These are phyloP conservation scores for Escarpia spicata DNA, from an alignment of 2,888 invertebrate genomes.

Conservation along the genomic window DNA sequence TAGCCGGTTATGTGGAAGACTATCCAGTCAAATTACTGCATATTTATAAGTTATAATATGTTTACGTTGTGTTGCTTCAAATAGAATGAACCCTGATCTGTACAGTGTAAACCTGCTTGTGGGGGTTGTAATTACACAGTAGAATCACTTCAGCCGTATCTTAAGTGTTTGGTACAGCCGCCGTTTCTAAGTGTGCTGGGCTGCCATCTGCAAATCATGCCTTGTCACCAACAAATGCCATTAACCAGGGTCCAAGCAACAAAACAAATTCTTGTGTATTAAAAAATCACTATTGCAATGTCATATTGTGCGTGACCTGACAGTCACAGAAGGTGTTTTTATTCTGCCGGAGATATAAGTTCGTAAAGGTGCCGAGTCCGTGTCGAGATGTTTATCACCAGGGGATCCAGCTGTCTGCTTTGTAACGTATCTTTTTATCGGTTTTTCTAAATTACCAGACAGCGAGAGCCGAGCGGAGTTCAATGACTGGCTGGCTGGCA, in stretches of 20 bases:
- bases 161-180: background rate
- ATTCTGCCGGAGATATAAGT: background rate
- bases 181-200: too few species aligned
- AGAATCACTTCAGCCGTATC: background rate
- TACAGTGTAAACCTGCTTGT: background rate
- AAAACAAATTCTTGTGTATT: background rate
- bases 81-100: background rate
- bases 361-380: background rate
- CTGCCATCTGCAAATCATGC: background rate
- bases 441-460: constrained; percentile 14
- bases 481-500: background rate
- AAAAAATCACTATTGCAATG: background rate
- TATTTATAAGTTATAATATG: too few species aligned
- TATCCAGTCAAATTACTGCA: background rate
- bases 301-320: background rate
- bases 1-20: background rate
- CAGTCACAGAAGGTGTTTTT: background rate
- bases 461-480: background rate
- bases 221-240: background rate
- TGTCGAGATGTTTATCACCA: background rate
- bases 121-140: background rate
- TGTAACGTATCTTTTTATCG: background rate
- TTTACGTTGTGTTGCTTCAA: too few species aligned
- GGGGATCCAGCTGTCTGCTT: background rate
- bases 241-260: background rate